Conservation (phyloP, 2,888 invertebrate genomes). For the Anaspis maculata region DNA sequence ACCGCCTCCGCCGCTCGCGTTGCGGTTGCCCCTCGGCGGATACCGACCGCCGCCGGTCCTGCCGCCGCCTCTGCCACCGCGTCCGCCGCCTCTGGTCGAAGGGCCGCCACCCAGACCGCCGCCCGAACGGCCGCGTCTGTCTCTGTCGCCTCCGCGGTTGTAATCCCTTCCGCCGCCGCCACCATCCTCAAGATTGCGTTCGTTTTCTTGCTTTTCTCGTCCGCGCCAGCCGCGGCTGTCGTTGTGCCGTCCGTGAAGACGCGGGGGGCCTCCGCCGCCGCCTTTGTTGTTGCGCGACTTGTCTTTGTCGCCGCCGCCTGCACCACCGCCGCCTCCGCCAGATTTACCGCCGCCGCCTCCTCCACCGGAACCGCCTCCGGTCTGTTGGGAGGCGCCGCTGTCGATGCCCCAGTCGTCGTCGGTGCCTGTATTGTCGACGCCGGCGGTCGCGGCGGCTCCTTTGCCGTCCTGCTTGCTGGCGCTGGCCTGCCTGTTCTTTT, state of each 20-base stretch:
- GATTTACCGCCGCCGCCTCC: slow-evolving; percentile 24
- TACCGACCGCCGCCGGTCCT: slow-evolving; percentile 34
- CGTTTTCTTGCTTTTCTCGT: slow-evolving; percentile 38
- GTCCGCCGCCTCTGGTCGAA: slow-evolving; percentile 36
- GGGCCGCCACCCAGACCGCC: too few relatives aligned
- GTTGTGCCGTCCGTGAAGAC: slow-evolving; percentile 47
- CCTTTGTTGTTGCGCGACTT: slow-evolving; percentile 37
- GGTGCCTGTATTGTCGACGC: slow-evolving; percentile 21
- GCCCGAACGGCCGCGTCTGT: slow-evolving; percentile 47
- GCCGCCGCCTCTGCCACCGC: slow-evolving; percentile 40
- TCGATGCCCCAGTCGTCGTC: too few relatives aligned
- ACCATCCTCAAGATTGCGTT: slow-evolving; percentile 36
- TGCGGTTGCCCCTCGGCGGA: slow-evolving; percentile 46
- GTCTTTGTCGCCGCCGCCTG: slow-evolving; percentile 15
- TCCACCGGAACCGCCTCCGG: slow-evolving; percentile 17
- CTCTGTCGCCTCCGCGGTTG: too few relatives aligned
- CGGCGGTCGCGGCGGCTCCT: slow-evolving; percentile 16
- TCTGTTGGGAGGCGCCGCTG: too few relatives aligned
- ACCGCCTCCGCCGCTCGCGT: slow-evolving; percentile 20
- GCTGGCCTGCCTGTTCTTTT: slow-evolving; percentile 70
- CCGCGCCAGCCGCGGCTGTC: slow-evolving; percentile 36
- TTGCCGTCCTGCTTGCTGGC: slow-evolving; percentile 36
- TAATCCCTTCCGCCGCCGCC: slow-evolving; percentile 24
- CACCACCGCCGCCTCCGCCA: too few relatives aligned
- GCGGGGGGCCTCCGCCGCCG: too few relatives aligned